Evolutionary conservation across 2,888 invertebrate species (phyloP), one percentile per base, ranked within the genome.

Genomic region (Mellilla xanthometata): DNA sequence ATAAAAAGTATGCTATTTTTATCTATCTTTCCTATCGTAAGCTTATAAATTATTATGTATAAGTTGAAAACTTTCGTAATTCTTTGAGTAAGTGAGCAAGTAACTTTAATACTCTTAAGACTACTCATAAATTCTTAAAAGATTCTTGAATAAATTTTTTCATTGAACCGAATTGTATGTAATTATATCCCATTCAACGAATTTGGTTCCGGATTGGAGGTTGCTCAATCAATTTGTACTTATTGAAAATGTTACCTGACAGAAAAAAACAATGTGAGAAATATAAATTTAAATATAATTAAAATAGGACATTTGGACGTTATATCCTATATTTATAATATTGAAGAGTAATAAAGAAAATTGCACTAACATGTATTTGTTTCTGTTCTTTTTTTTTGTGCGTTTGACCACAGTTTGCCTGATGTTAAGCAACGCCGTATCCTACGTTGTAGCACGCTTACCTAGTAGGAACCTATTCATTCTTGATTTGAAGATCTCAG

Each of bases 341-440:
- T 69, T 74, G 68, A 76, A 75, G 71, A 76, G 61, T 76, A 80
- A 71, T 81, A 79, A 85, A 85, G 74, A 68, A 78, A 72, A 68
- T 81, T 74, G 70, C 81, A 82, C 79, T 81, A 77, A 72, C 49
- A 58, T 56, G 53, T 51, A 29, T 47, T 56, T 48, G 63, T 75
- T 74, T 77, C 12, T 3, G 12, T 36, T n/a, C 2, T 24, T 24
- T 5, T n/a, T 24, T 24, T 6, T 8, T 8, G 24, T 24, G 8
- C 1, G 24, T n/a, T n/a, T n/a, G n/a, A n/a, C n/a, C n/a, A n/a
- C n/a, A n/a, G n/a, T n/a, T n/a, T n/a, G n/a, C n/a, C n/a, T n/a
- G n/a, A n/a, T n/a, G n/a, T n/a, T n/a, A n/a, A n/a, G n/a, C n/a
- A n/a, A n/a, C n/a, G n/a, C n/a, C n/a, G n/a, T n/a, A n/a, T n/a